Evolutionary conservation across 2,888 invertebrate species (phyloP).

Genomic region (Craniophora ligustri): DNA sequence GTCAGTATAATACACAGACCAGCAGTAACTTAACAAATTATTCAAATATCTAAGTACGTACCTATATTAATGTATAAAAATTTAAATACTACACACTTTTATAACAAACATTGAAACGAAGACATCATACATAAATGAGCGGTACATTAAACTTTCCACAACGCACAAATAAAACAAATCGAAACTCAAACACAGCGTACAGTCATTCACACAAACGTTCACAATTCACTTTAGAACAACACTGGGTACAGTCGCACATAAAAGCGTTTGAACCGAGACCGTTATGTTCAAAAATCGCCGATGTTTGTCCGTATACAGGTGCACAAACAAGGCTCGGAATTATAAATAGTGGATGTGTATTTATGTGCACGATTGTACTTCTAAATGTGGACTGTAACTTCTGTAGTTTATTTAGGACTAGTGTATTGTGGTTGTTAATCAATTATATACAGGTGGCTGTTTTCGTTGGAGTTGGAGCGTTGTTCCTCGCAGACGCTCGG

Average conservation of each 20-base stretch:
- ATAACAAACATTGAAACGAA: conserved; percentile 10
- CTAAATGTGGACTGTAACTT: conserved; percentile 48
- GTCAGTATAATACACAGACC: too few species aligned
- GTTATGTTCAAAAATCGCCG: conserved; percentile 54
- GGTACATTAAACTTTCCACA: conserved; percentile 15
- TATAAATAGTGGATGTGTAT: conserved; percentile 60
- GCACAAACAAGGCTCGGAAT: conserved; percentile 61
- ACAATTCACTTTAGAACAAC: conserved; percentile 31
- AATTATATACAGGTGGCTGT: conserved; percentile 48
- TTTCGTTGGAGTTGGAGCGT: conserved; percentile 18
- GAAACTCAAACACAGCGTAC: conserved; percentile 38
- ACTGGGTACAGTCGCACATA: conserved; percentile 24
- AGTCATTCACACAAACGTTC: conserved; percentile 35
- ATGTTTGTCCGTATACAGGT: conserved; percentile 65
- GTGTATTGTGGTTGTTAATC: conserved; percentile 49
- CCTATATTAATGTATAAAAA: too few species aligned
- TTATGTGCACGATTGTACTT: conserved; percentile 55
- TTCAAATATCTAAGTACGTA: too few species aligned
- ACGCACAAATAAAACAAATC: conserved; percentile 25
- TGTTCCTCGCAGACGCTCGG: conserved; percentile 15
- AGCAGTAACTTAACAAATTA: too few species aligned
- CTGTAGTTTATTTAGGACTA: conserved; percentile 67
- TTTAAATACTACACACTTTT: too few species aligned
- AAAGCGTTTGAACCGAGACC: conserved; percentile 41
- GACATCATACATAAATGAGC: conserved; percentile 25